These are phyloP conservation scores for Epizoanthus stellaris DNA, from an alignment of 92 coral and sea anemone species.

Conservation along the genomic window DNA sequence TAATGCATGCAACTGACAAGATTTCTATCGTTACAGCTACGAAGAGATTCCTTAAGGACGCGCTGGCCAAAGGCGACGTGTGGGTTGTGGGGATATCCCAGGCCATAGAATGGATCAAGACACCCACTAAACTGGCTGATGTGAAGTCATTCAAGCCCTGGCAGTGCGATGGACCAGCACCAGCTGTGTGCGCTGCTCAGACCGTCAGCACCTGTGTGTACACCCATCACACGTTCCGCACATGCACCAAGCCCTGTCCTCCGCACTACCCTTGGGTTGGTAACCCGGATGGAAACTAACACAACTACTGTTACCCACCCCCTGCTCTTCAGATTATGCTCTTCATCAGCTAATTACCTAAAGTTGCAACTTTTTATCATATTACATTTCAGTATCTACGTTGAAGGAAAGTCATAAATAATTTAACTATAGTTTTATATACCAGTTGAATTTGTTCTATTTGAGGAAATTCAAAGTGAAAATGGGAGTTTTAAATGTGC, in stretches of 20 bases:
- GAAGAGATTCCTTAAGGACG: slow-evolving; percentile 42
- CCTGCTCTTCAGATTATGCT: not conserved
- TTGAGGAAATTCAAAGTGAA: no score
- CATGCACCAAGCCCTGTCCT: slow-evolving; percentile 56
- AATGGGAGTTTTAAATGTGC: no score
- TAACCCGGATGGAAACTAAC: slow-evolving; percentile 84
- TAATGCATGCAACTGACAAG: not conserved
- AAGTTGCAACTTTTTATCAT: no score
- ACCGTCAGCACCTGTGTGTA: slow-evolving; percentile 48
- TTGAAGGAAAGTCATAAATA: no score
- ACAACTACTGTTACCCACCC: not conserved
- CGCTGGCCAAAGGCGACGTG: slow-evolving; percentile 61
- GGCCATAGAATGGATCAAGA: slow-evolving; percentile 68
- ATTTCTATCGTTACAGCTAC: slow-evolving; percentile 50
- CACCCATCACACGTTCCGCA: slow-evolving; percentile 41
- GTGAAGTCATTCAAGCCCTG: slow-evolving; percentile 62
- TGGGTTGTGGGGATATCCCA: slow-evolving; percentile 79
- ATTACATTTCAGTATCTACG: no score
- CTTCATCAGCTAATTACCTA: no score
- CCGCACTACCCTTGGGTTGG: slow-evolving; percentile 86
- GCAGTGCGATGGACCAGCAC: slow-evolving; percentile 67
- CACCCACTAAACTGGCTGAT: slow-evolving; percentile 58
- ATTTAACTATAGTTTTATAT: no score
- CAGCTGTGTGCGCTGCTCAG: slow-evolving; percentile 58
- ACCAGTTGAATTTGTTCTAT: no score